A percentile compares a stretch with the other conserved stretches of the same genome.
Evolutionary conservation across 2,888 invertebrate species (phyloP).

Genomic region (Scaptomyza tumidula): DNA sequence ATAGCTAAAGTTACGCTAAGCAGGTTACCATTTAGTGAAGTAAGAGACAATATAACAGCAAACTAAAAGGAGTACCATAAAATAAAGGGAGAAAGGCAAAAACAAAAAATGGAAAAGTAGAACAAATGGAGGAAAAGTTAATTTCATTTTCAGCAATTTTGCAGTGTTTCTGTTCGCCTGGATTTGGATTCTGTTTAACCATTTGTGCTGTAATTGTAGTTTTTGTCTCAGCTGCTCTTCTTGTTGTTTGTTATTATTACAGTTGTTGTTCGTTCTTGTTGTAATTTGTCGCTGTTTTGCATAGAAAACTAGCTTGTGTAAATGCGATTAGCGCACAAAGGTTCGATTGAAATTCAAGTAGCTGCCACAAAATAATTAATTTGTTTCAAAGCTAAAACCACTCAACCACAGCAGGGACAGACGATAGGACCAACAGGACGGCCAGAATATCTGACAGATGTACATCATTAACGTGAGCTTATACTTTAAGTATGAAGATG

Average conservation of each 20-base stretch:
- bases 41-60: conserved; percentile 1
- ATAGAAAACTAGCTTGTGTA: conserved; percentile 61
- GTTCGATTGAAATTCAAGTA: conserved; percentile 74
- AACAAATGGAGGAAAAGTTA: conserved; percentile 37
- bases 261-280: conserved; percentile 42
- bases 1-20: conserved; percentile 36
- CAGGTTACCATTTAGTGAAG: conserved; percentile 53
- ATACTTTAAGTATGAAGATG: background rate
- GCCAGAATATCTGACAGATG: conserved; percentile 40
- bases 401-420: conserved; percentile 7
- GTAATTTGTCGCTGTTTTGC: conserved; percentile 67
- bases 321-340: conserved; percentile 67
- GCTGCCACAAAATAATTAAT: conserved; percentile 72
- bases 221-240: conserved; percentile 1
- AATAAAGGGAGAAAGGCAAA: conserved; percentile 7
- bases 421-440: background rate
- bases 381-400: conserved; percentile 32
- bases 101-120: conserved; percentile 13
- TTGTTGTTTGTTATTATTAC: conserved; percentile 4
- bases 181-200: conserved; percentile 8
- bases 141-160: conserved; percentile 31
- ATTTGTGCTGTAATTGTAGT: conserved; percentile 30
- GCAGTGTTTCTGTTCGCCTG: conserved; percentile 27
- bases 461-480: conserved; percentile 30
- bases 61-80: background rate